Percentiles rank a stretch among this genome's conserved stretches.
These are phyloP conservation scores for Philopedon plagiatum DNA, from an alignment of 2,888 invertebrate genomes.

Conservation along the genomic window DNA sequence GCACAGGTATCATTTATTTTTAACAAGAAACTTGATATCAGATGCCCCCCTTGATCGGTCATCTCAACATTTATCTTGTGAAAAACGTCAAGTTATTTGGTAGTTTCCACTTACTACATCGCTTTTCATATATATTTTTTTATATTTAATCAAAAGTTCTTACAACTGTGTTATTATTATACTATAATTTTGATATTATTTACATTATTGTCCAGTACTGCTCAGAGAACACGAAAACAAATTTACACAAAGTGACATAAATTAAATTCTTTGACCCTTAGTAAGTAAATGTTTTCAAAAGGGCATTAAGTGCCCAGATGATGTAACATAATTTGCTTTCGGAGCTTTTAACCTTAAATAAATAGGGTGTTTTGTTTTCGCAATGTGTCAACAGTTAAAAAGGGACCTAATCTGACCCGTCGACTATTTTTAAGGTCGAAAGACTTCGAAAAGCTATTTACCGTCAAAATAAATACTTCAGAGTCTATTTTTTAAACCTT, in stretches of 20 bases:
- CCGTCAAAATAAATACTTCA: constrained; percentile 63
- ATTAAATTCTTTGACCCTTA: constrained; percentile 23
- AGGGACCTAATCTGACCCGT: constrained; percentile 55
- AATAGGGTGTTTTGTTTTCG: constrained; percentile 62
- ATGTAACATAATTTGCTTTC: constrained; percentile 30
- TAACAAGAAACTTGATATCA: constrained; percentile 64
- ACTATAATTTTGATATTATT: no score
- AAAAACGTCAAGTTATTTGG: not conserved
- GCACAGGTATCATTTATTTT: constrained; percentile 62
- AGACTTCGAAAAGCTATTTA: constrained; percentile 56
- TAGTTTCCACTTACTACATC: not conserved
- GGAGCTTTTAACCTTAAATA: constrained; percentile 56
- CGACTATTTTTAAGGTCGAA: constrained; percentile 39
- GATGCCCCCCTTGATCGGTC: constrained; percentile 59
- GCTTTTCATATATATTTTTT: no score
- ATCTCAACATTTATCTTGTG: constrained; percentile 58
- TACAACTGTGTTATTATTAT: no score
- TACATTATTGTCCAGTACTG: no score
- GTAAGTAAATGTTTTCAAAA: constrained; percentile 16
- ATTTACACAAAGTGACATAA: constrained; percentile 4
- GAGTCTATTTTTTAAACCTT: constrained; percentile 62
- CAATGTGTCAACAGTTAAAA: constrained; percentile 59
- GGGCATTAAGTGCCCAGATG: constrained; percentile 31
- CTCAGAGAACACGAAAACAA: not conserved
- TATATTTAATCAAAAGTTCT: no score